Conservation (phyloP, 2,113 vertebrate genomes). For the Plecturocebus donacophilus region DNA sequence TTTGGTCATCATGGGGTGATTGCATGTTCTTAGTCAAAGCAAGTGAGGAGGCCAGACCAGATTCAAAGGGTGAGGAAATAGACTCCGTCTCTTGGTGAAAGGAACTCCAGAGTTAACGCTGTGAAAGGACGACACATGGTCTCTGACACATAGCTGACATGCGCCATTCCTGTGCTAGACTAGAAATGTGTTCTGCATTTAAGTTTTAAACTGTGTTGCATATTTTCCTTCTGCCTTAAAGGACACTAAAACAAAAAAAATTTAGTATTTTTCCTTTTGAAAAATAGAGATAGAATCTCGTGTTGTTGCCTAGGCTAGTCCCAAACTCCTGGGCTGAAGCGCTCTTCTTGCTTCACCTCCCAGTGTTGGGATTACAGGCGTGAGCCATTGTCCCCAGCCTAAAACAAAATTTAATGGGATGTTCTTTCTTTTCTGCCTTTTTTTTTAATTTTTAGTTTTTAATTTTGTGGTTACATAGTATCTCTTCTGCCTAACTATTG, state of each 20-base stretch:
- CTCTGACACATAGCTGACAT: background rate
- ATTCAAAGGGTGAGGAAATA: background rate
- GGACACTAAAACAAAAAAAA: background rate
- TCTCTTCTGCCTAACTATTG: no score
- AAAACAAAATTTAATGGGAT: constrained; percentile 6
- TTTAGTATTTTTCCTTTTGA: no score
- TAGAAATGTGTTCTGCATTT: background rate
- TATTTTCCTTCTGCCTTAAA: background rate
- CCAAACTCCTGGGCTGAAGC: no score
- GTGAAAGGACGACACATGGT: background rate
- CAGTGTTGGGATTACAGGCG: no score
- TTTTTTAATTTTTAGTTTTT: background rate
- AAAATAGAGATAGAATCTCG: no score
- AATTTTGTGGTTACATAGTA: no score
- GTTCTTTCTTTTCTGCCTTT: background rate
- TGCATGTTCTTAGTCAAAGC: background rate
- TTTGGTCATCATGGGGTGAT: background rate
- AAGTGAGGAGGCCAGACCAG: background rate
- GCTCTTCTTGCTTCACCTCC: no score
- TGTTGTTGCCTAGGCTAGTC: no score
- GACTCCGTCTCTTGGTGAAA: background rate
- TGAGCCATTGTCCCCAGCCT: no score
- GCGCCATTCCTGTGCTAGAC: background rate
- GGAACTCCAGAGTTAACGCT: background rate
- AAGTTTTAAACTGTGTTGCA: background rate